Conservation (phyloP, 2,888 invertebrate species). For the Odontothrips loti region DNA sequence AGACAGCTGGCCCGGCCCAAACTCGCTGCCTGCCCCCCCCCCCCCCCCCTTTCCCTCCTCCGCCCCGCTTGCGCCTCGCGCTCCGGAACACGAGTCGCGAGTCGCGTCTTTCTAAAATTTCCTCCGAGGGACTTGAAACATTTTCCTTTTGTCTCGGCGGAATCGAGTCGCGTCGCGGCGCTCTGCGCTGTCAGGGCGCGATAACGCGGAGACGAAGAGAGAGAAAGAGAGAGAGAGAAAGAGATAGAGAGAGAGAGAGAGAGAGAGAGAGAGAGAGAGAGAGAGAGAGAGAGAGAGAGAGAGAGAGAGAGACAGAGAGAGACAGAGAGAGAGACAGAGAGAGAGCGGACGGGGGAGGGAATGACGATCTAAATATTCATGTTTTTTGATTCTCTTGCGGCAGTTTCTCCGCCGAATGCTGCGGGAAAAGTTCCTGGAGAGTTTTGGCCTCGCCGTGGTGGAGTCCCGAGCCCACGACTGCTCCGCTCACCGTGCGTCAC, state of each 20-base stretch:
- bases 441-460: neutral
- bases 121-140: conserved; percentile 17
- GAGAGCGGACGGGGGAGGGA: neutral
- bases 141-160: conserved; percentile 22
- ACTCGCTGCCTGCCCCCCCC: neutral
- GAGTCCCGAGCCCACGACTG: neutral
- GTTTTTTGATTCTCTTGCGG: conserved; percentile 20
- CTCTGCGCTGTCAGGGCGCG: neutral
- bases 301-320: neutral
- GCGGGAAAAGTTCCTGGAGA: too few relatives aligned
- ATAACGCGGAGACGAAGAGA: neutral
- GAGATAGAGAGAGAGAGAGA: neutral
- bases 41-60: neutral
- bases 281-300: neutral
- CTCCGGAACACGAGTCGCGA: conserved; percentile 23
- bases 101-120: conserved; percentile 22
- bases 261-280: neutral
- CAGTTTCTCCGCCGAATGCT: neutral
- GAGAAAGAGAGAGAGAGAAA: neutral
- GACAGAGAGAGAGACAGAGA: neutral
- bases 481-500: too few relatives aligned
- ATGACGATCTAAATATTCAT: conserved; percentile 2
- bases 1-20: neutral
- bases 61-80: neutral
- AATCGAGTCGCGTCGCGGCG: conserved; percentile 4